A percentile compares a stretch with the other conserved stretches of the same genome.
Evolutionary conservation across 2,797 vertebrate species (phyloP).

Genomic region (Cirrhinus molitorella): DNA sequence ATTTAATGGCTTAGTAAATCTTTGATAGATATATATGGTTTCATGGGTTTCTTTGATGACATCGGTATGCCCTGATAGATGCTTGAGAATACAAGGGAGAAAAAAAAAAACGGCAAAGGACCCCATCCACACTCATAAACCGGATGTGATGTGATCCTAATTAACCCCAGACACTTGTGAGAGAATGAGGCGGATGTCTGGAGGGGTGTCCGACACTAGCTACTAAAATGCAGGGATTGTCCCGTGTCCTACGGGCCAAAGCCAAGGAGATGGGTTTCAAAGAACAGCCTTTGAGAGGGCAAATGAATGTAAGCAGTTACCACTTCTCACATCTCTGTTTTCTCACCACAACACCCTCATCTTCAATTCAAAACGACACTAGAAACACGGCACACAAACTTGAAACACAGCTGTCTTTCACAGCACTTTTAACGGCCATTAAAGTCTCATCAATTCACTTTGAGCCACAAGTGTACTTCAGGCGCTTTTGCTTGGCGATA

Average conservation of each 20-base stretch:
- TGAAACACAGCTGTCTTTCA: conserved; percentile 85
- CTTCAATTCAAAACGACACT: conserved; percentile 80
- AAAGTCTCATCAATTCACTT: conserved; percentile 89
- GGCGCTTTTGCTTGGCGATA: conserved; percentile 69
- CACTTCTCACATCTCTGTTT: conserved; percentile 61
- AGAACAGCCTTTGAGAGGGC: conserved; percentile 61
- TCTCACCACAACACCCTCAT: conserved; percentile 53
- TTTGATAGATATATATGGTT: conserved; percentile 50
- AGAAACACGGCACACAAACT: conserved; percentile 74
- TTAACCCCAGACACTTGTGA: conserved; percentile 75
- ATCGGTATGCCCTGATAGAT: conserved; percentile 57
- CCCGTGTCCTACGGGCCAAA: conserved; percentile 54
- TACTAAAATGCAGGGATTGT: conserved; percentile 71
- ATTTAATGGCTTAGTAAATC: conserved; percentile 68
- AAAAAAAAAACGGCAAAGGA: conserved; percentile 16
- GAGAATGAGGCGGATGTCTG: conserved; percentile 68
- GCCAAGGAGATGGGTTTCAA: conserved; percentile 53
- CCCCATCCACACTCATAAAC: conserved; percentile 49
- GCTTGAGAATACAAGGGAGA: conserved; percentile 57
- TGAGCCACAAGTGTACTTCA: conserved; percentile 88
- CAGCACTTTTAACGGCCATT: conserved; percentile 84
- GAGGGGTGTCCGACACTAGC: conserved; percentile 66
- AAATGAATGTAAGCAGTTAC: conserved; percentile 66
- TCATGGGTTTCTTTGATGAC: conserved; percentile 51
- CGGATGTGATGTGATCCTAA: conserved; percentile 73